These are phyloP conservation scores for Shargacucullia verbasci DNA, from an alignment of 2,888 invertebrate genomes.

Conservation along the genomic window DNA sequence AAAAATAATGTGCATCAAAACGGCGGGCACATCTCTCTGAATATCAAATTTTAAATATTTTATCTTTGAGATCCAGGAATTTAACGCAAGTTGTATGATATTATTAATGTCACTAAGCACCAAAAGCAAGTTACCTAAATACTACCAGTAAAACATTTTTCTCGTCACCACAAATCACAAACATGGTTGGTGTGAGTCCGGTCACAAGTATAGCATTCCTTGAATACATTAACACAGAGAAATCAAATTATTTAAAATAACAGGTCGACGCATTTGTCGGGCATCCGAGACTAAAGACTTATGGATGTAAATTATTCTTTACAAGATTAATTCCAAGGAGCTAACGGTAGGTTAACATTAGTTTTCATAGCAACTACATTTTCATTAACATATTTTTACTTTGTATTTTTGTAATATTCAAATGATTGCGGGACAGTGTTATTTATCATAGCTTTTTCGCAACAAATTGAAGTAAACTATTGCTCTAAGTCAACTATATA, in stretches of 20 bases:
- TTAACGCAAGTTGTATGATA: too few species aligned
- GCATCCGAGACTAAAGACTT: constrained; percentile 20
- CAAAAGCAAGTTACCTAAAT: too few species aligned
- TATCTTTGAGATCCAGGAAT: too few species aligned
- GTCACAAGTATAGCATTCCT: constrained; percentile 42
- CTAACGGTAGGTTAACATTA: constrained; percentile 20
- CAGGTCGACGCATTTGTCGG: constrained; percentile 12
- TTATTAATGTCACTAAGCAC: too few species aligned
- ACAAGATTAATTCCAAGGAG: constrained; percentile 34
- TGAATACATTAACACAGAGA: constrained; percentile 48
- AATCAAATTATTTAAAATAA: constrained; percentile 40
- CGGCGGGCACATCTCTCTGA: too few species aligned
- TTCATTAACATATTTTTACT: constrained; percentile 11
- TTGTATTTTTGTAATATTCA: too few species aligned
- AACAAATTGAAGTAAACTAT: too few species aligned
- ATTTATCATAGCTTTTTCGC: too few species aligned
- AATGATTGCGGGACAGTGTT: too few species aligned
- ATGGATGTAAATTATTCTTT: constrained; percentile 27
- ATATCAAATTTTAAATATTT: too few species aligned
- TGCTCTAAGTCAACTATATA: too few species aligned
- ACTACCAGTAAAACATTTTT: constrained; percentile 3
- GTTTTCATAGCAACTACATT: constrained; percentile 21
- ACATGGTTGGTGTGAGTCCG: not conserved
- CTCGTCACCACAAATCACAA: constrained; percentile 2
- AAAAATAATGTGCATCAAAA: too few species aligned